Conservation (phyloP, 2,888 invertebrate genomes). For the Gari tellinella region DNA sequence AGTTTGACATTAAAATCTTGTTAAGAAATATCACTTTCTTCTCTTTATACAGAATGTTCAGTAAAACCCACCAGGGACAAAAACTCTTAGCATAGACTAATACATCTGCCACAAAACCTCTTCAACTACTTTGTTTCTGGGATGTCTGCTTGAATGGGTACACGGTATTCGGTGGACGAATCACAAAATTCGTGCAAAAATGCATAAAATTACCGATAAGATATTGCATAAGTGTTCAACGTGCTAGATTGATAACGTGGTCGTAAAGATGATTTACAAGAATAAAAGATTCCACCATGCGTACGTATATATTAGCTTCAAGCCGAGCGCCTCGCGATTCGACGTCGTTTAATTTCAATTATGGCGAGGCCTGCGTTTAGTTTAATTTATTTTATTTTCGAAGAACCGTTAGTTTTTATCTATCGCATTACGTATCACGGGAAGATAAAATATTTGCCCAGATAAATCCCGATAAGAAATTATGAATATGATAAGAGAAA, state of each 20-base stretch:
- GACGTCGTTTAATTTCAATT: slow-evolving; percentile 22
- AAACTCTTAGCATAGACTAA: no score
- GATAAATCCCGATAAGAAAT: slow-evolving; percentile 35
- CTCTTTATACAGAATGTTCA: no score
- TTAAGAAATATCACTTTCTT: no score
- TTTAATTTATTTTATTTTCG: slow-evolving; percentile 38
- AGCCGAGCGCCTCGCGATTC: slow-evolving; percentile 5
- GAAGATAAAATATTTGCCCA: slow-evolving; percentile 42
- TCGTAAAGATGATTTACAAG: slow-evolving; percentile 13
- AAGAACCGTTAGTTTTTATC: slow-evolving; percentile 44
- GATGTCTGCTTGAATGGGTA: no score
- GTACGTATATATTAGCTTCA: slow-evolving; percentile 12
- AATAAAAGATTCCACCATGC: neutral
- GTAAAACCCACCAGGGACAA: no score
- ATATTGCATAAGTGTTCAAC: slow-evolving; percentile 22
- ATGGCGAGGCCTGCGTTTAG: neutral
- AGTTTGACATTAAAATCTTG: no score
- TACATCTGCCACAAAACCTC: no score
- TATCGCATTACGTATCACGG: slow-evolving; percentile 47
- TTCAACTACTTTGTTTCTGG: no score
- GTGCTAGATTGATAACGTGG: slow-evolving; percentile 7
- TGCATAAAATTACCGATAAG: slow-evolving; percentile 35
- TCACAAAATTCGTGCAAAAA: slow-evolving; percentile 8
- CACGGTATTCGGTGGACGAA: no score
- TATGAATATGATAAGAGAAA: slow-evolving; percentile 23